A percentile compares a stretch with the other conserved stretches of the same genome.
Conservation (phyloP, 2,113 vertebrate genomes). For the Hystrix brachyura region DNA sequence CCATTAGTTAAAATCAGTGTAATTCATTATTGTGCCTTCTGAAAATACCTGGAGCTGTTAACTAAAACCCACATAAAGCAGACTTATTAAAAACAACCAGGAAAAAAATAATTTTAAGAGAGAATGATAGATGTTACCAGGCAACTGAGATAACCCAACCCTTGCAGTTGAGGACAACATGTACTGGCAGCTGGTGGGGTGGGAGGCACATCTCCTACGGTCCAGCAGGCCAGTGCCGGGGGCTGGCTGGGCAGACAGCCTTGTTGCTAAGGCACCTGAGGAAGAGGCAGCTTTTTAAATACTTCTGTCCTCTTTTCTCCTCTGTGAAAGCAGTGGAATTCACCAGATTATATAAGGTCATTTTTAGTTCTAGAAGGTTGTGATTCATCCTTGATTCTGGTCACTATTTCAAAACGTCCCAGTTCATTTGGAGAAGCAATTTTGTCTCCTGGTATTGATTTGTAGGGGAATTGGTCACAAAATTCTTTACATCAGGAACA, state of each 20-base stretch:
- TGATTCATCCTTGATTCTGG: slow-evolving; percentile 22
- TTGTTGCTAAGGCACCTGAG: neutral
- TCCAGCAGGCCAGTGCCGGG: too few species aligned
- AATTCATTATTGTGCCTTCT: neutral
- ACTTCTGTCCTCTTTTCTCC: neutral
- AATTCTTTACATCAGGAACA: neutral
- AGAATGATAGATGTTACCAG: neutral
- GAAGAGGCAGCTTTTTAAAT: neutral
- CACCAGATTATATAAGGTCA: neutral
- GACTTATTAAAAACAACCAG: neutral
- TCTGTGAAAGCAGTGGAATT: neutral
- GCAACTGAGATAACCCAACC: neutral
- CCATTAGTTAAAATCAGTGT: neutral
- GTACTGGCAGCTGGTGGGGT: neutral
- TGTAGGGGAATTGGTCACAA: neutral
- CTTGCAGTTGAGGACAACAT: neutral
- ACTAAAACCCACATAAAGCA: neutral
- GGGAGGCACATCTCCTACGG: rapidly evolving
- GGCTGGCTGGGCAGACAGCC: neutral
- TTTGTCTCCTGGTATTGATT: slow-evolving; percentile 28
- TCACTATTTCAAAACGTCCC: slow-evolving; percentile 16
- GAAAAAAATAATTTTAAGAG: neutral
- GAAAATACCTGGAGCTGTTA: neutral
- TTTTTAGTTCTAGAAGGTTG: slow-evolving; percentile 20
- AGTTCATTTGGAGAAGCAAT: neutral